A percentile compares a stretch with the other conserved stretches of the same genome.
phyloP scores from a whole-genome alignment of 2,113 vertebrate genomes.

The Electrona antarctica region DNA sequence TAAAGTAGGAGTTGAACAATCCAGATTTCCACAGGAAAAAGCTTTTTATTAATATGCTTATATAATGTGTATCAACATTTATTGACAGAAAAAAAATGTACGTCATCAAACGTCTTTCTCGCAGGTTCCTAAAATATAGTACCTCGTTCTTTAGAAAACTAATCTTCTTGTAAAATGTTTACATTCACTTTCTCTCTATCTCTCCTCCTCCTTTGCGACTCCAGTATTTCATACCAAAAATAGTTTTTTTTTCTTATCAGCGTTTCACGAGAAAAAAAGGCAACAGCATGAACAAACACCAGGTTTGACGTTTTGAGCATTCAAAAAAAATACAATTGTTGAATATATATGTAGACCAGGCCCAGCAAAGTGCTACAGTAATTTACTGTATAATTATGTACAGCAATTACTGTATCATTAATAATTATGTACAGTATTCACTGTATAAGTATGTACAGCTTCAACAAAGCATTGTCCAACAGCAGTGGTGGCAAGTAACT shows the following conservation, averaged over 20 bases:
- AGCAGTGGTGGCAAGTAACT: not conserved
- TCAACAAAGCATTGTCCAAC: constrained; percentile 53
- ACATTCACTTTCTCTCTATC: constrained; percentile 89
- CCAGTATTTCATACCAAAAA: constrained; percentile 86
- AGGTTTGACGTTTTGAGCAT: constrained; percentile 77
- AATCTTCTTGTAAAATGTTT: constrained; percentile 86
- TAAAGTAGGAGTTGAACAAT: not conserved
- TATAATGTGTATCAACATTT: constrained; percentile 91
- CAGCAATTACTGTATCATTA: constrained; percentile 60
- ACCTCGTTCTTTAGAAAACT: constrained; percentile 95
- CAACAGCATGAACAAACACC: constrained; percentile 92
- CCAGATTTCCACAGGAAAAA: constrained; percentile 89
- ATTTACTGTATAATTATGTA: constrained; percentile 58
- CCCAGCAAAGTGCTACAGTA: constrained; percentile 84
- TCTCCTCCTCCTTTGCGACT: constrained; percentile 74
- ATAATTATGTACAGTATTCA: constrained; percentile 56
- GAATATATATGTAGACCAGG: constrained; percentile 83
- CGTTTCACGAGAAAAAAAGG: constrained; percentile 94
- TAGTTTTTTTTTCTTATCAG: constrained; percentile 83
- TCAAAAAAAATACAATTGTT: constrained; percentile 72
- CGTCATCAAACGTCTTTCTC: constrained; percentile 91
- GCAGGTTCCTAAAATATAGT: constrained; percentile 93
- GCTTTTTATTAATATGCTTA: constrained; percentile 93
- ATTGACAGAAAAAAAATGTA: constrained; percentile 96
- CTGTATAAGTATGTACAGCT: constrained; percentile 45